Conservation (phyloP, 1,140 invertebrate genomes). For the Cepaea nemoralis region DNA sequence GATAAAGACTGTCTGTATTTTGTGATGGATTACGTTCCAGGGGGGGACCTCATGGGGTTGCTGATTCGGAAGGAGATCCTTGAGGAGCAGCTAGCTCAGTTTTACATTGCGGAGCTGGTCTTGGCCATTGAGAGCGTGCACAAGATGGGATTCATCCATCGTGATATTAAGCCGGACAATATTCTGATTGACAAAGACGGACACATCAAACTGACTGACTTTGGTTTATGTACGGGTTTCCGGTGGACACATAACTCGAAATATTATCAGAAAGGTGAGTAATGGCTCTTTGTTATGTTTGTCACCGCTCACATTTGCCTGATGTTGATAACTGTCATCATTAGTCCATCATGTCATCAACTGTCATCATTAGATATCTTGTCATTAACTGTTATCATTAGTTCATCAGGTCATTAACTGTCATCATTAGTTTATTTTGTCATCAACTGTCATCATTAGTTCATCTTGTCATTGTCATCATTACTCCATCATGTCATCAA, state of each 20-base stretch:
- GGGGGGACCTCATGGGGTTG: conserved; percentile 97
- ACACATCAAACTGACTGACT: conserved; percentile 99
- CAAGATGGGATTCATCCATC: conserved; percentile 98
- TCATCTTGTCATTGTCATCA: no score
- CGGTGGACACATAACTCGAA: conserved; percentile 99
- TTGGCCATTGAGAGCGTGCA: conserved; percentile 99
- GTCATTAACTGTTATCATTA: no score
- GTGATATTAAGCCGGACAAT: conserved; percentile 88
- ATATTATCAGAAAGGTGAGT: conserved; percentile 93
- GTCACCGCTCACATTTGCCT: no score
- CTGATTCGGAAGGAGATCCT: conserved; percentile 85
- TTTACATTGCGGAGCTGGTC: conserved; percentile 97
- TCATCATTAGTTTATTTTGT: no score
- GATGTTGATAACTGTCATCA: no score
- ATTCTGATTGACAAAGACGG: conserved; percentile 98
- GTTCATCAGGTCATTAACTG: no score
- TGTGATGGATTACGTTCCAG: conserved; percentile 99
- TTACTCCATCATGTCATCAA: no score
- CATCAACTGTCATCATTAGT: no score
- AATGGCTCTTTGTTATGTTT: not conserved
- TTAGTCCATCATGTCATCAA: no score
- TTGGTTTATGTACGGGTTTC: conserved; percentile 98
- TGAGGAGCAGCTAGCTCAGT: conserved; percentile 90
- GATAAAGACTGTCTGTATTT: conserved; percentile 96
- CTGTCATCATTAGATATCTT: no score